Percentiles rank a stretch among this genome's conserved stretches.
Conservation (phyloP, 2,888 invertebrate species). For the Macropis europaea region DNA sequence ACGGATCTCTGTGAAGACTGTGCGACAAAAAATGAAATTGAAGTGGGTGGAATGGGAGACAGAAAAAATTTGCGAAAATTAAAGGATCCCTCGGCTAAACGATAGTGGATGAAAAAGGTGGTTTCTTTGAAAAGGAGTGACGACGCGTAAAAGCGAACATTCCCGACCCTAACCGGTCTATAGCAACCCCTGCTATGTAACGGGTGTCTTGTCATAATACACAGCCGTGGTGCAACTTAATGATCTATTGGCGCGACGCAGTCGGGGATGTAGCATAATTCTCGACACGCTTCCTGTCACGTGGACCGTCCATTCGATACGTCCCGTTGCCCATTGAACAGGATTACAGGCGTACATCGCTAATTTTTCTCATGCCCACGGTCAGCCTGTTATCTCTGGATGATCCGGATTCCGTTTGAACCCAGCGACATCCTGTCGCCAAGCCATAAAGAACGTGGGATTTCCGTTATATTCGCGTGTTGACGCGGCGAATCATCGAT, state of each 20-base stretch:
- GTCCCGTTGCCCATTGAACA: constrained; percentile 61
- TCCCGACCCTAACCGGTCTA: constrained; percentile 3
- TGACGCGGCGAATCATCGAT: constrained; percentile 31
- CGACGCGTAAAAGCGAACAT: constrained; percentile 51
- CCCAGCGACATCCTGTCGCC: constrained; percentile 46
- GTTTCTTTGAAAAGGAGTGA: constrained; percentile 48
- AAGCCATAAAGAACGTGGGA: constrained; percentile 61
- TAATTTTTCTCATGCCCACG: constrained; percentile 75
- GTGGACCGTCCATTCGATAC: constrained; percentile 72
- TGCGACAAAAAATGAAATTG: neutral
- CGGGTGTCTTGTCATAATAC: constrained; percentile 76
- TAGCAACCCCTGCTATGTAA: constrained; percentile 47
- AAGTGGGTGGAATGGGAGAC: neutral
- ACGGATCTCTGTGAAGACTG: too few relatives aligned
- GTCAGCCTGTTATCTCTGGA: constrained; percentile 62
- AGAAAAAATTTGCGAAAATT: constrained; percentile 41
- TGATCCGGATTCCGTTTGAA: constrained; percentile 61
- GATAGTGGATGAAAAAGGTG: constrained; percentile 37
- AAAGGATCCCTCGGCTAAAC: constrained; percentile 37
- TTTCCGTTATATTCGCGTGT: constrained; percentile 33
- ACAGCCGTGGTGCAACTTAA: constrained; percentile 71
- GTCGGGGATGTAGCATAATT: constrained; percentile 73
- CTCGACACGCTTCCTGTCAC: constrained; percentile 75
- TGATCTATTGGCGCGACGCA: constrained; percentile 74
- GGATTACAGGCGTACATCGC: constrained; percentile 73